phyloP scores from a whole-genome alignment of 2,888 invertebrate genomes.

The Sesia apiformis region DNA sequence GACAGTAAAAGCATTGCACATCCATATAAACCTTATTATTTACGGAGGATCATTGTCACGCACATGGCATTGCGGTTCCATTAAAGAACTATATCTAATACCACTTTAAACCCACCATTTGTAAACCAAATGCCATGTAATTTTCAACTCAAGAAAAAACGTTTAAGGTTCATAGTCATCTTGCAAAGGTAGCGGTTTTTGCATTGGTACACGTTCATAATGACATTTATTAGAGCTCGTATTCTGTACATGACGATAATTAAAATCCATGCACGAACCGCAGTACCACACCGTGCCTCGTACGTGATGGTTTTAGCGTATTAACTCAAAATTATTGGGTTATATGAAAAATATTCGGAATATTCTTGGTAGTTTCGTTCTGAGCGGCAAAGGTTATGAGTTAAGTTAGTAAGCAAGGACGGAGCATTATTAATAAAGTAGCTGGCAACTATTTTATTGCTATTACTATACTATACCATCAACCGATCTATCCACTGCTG shows the following conservation, averaged over 20 bases:
- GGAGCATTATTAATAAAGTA: not conserved
- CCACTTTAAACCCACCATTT: constrained; percentile 16
- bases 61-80: constrained; percentile 61
- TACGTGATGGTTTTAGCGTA: constrained; percentile 55
- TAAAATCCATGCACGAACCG: constrained; percentile 71
- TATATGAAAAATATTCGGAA: constrained; percentile 19
- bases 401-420: not conserved
- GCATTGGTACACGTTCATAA: constrained; percentile 50
- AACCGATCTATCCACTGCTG: too few relatives aligned
- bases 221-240: constrained; percentile 72
- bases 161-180: not conserved
- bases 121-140: not conserved
- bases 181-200: not conserved
- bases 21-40: constrained; percentile 60
- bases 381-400: not conserved
- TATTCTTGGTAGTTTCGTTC: not conserved
- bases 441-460: too few relatives aligned
- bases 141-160: not conserved
- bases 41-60: constrained; percentile 69
- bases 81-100: constrained; percentile 59
- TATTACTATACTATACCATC: too few relatives aligned
- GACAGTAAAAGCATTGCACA: constrained; percentile 20
- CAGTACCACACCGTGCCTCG: constrained; percentile 64
- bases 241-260: constrained; percentile 73
- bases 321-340: constrained; percentile 40